Percentiles rank a stretch among this genome's conserved stretches.
These are phyloP conservation scores for Poeciliopsis occidentalis DNA, from an alignment of 2,113 vertebrate species.

Conservation along the genomic window DNA sequence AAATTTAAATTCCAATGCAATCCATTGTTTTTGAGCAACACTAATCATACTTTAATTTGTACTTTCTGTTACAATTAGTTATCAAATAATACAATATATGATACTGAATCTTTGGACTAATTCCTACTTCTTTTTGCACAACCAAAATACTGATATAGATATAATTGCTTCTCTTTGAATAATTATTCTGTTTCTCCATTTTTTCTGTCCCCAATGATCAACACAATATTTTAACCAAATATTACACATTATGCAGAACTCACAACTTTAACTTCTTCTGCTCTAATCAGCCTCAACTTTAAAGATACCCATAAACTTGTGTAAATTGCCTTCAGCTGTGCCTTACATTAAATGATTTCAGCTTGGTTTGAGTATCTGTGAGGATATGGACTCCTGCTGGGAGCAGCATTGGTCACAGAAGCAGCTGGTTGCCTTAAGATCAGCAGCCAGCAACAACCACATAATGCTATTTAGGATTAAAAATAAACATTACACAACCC, in stretches of 20 bases:
- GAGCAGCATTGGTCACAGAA: slow-evolving; percentile 47
- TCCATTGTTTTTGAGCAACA: neutral
- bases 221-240: neutral
- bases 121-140: neutral
- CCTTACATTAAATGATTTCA: neutral
- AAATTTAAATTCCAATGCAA: neutral
- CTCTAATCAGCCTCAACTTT: neutral
- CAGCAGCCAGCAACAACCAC: neutral
- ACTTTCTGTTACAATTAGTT: neutral
- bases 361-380: slow-evolving; percentile 27
- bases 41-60: neutral
- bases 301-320: neutral
- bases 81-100: neutral
- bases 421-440: slow-evolving; percentile 53
- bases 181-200: slow-evolving; percentile 4
- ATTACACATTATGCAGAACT: neutral
- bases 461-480: neutral
- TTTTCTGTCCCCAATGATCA: slow-evolving; percentile 38
- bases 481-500: neutral
- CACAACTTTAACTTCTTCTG: neutral
- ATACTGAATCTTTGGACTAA: neutral
- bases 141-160: neutral
- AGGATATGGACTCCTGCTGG: slow-evolving; percentile 24
- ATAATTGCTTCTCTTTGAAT: neutral
- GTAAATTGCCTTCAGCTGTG: neutral